Base-by-base conservation (phyloP, 2,888 invertebrate genomes). In the Panorpa germanica region DNA sequence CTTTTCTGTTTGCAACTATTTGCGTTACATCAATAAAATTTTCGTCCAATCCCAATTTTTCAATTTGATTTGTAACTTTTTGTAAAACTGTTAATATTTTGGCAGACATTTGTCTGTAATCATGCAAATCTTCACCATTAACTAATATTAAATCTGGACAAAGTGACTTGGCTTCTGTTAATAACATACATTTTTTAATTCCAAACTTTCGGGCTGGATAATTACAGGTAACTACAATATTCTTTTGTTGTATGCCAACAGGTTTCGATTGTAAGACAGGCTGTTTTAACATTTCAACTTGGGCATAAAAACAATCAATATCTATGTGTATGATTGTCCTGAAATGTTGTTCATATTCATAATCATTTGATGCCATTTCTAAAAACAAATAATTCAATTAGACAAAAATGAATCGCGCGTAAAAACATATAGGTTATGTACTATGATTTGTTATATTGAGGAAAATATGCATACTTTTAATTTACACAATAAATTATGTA, bases 281-380 rank as follows among this genome's bases (percentile, higher is more conserved):
- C 48, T 76, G 66, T 40, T 67, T 65, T 33, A 75, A 49, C 63
- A 75, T 77, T 55, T 83, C 82, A 39, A 83, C 80, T 63, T 83
- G 82, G 35, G 82, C 82, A 55, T 82, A 83, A 55, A 77, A 83
- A 50, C 74, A 82, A 50, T 83, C 82, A 47, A 81, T 61, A 48
- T 83, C 82, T 42, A 83, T 59, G 49, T 82, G 82, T 44, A 83
- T 65, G 40, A 83, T 75, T 36, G 68, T 68, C 44, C 66, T 67
- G 31, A 64, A 57, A 52, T 81, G 81, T 37, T 46, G 46, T 25
- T 53, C 52, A 37, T 34, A 20, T 15, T 23, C 32, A 17, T 21
- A 31, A 16, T 32, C 32, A 5, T 32, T 31, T 10, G 5, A 8
- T 23, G 5, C 11, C 5, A 23, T 10, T 6, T 23, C 5, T n/a